Evolutionary conservation across 2,888 invertebrate species (phyloP).

Genomic region (Pachymerium ferrugineum): DNA sequence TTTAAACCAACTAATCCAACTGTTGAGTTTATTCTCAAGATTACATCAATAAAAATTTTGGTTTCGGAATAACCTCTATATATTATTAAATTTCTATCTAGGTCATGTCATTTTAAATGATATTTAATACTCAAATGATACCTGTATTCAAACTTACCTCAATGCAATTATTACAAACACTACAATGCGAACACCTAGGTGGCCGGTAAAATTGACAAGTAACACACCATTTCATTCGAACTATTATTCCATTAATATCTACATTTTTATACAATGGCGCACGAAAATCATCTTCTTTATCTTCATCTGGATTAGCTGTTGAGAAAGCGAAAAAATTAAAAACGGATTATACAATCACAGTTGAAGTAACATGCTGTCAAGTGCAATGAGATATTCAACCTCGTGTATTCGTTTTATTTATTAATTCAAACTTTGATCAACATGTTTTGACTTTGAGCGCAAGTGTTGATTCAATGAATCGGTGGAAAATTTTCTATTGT

Average conservation of each 20-base stretch:
- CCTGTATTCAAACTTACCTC: slow-evolving; percentile 60
- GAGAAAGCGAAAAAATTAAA: slow-evolving; percentile 12
- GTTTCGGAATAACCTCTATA: no score
- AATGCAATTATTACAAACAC: slow-evolving; percentile 97
- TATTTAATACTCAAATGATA: not conserved
- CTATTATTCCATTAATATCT: slow-evolving; percentile 96
- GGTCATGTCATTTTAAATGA: no score
- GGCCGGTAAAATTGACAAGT: slow-evolving; percentile 99
- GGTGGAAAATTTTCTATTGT: no score
- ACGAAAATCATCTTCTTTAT: slow-evolving; percentile 92
- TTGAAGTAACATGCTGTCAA: not conserved
- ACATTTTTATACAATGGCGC: slow-evolving; percentile 95
- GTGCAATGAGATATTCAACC: no score
- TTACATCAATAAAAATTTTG: no score
- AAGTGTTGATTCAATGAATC: no score
- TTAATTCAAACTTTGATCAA: no score
- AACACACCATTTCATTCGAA: slow-evolving; percentile 99
- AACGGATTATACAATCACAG: not conserved
- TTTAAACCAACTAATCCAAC: no score
- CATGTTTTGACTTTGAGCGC: no score
- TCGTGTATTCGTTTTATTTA: no score
- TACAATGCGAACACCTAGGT: slow-evolving; percentile 97
- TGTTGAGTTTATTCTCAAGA: no score
- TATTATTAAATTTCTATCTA: no score
- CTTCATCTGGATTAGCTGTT: slow-evolving; percentile 90